phyloP scores from a whole-genome alignment of 2,888 invertebrate genomes.

The Disparrhopalites patrizii region DNA sequence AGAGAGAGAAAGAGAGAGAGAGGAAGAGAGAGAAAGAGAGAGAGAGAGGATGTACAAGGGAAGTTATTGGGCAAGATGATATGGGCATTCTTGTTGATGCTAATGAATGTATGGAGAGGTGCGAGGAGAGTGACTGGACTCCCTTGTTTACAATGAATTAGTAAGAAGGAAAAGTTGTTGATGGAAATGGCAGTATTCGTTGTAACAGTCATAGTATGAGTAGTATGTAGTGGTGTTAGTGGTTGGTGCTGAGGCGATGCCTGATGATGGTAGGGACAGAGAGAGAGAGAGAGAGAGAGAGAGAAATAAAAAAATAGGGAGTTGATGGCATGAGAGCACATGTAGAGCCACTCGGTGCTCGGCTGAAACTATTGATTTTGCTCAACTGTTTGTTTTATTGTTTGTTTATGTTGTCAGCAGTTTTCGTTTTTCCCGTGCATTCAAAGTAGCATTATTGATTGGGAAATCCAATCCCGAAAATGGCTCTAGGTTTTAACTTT shows the following conservation, averaged over 20 bases:
- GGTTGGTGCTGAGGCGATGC: slow-evolving; percentile 11
- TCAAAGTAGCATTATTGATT: slow-evolving; percentile 49
- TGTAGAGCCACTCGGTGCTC: slow-evolving; percentile 38
- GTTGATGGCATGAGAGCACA: slow-evolving; percentile 27
- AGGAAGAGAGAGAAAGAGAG: slow-evolving; percentile 6
- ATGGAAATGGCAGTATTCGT: slow-evolving; percentile 34
- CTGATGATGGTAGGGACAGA: slow-evolving; percentile 20
- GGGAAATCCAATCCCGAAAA: slow-evolving; percentile 48
- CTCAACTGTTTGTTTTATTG: slow-evolving; percentile 50
- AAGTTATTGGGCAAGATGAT: neutral
- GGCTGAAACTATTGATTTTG: slow-evolving; percentile 49
- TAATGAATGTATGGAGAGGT: slow-evolving; percentile 27
- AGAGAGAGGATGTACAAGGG: neutral
- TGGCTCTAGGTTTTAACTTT: slow-evolving; percentile 30
- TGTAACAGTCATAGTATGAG: too few relatives aligned
- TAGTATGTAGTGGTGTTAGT: too few relatives aligned
- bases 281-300: neutral
- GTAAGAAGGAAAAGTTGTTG: slow-evolving; percentile 39
- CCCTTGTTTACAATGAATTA: slow-evolving; percentile 35
- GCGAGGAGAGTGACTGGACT: slow-evolving; percentile 28
- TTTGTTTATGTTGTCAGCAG: slow-evolving; percentile 50
- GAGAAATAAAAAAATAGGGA: too few relatives aligned
- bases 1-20: neutral
- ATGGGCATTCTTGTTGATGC: slow-evolving; percentile 10
- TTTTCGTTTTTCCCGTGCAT: slow-evolving; percentile 48